A percentile compares a stretch with the other conserved stretches of the same genome.
These are phyloP conservation scores for Lasiurus cinereus DNA, from an alignment of 2,113 vertebrate genomes.

Conservation along the genomic window DNA sequence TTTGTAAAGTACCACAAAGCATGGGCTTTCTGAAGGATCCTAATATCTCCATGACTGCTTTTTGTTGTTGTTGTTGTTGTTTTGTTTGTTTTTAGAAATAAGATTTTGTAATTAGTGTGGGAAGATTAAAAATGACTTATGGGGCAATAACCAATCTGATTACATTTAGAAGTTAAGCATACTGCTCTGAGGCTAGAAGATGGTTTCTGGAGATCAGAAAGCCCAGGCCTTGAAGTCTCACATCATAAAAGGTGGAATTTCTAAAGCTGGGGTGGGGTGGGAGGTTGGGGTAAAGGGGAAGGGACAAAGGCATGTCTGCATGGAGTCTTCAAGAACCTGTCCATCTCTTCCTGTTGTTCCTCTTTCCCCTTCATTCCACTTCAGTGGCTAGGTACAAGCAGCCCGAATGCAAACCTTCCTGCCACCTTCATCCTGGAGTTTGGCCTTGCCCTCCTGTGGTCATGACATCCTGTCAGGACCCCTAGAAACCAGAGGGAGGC, in stretches of 20 bases:
- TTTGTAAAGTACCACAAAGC: neutral
- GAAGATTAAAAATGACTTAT: neutral
- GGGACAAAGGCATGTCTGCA: neutral
- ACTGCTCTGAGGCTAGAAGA: neutral
- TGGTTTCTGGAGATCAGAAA: neutral
- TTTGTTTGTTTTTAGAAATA: neutral
- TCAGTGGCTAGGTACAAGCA: fast-evolving
- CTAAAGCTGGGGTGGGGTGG: neutral
- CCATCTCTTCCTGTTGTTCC: fast-evolving
- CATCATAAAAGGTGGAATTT: neutral
- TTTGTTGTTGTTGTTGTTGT: neutral
- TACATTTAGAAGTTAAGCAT: neutral
- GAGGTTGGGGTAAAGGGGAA: neutral
- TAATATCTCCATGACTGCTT: neutral
- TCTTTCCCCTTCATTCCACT: fast-evolving
- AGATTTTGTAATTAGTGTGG: neutral
- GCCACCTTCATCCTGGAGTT: neutral
- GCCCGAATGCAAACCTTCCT: neutral
- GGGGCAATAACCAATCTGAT: neutral
- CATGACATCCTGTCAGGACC: neutral
- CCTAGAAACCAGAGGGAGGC: neutral
- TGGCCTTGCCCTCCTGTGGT: neutral
- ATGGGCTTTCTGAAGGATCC: neutral
- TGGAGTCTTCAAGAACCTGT: neutral
- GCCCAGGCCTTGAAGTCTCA: neutral